A percentile compares a stretch with the other conserved stretches of the same genome.
Evolutionary conservation across 2,113 vertebrate species (phyloP).

Genomic region (Dasyprocta punctata): DNA sequence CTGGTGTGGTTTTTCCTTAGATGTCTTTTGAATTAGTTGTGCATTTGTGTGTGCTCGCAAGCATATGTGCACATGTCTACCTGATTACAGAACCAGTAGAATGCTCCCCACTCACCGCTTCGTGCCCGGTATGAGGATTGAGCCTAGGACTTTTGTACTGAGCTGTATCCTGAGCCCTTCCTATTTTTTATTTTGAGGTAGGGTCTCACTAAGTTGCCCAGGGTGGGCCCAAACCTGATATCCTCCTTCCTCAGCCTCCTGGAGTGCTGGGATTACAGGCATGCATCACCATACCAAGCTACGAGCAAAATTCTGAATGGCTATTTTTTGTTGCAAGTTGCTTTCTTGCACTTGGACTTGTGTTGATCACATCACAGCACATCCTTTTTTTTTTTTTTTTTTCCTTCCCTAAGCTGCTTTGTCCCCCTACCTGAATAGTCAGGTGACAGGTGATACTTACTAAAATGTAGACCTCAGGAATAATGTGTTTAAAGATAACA

Average conservation of each 20-base stretch:
- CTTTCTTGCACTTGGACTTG: neutral
- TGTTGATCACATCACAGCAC: neutral
- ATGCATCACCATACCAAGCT: neutral
- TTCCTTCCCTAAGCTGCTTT: neutral
- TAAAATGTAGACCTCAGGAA: neutral
- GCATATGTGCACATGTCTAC: neutral
- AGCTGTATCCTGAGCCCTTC: neutral
- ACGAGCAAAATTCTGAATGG: neutral
- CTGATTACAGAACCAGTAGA: neutral
- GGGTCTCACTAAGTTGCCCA: neutral
- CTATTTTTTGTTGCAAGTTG: neutral
- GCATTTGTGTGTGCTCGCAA: neutral
- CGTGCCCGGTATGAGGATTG: neutral
- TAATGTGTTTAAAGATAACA: neutral
- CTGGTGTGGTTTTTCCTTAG: neutral
- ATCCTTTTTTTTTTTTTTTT: neutral
- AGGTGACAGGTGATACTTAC: neutral
- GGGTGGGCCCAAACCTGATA: neutral
- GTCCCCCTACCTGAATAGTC: neutral
- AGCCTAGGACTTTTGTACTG: neutral
- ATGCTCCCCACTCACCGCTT: too few species aligned
- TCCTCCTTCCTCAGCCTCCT: neutral
- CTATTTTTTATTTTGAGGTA: neutral
- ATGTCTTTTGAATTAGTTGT: neutral
- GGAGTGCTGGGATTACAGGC: neutral